Evolutionary conservation across 1,140 invertebrate species (phyloP), one percentile per base, ranked within the genome.

Genomic region (Charaxes varanes): DNA sequence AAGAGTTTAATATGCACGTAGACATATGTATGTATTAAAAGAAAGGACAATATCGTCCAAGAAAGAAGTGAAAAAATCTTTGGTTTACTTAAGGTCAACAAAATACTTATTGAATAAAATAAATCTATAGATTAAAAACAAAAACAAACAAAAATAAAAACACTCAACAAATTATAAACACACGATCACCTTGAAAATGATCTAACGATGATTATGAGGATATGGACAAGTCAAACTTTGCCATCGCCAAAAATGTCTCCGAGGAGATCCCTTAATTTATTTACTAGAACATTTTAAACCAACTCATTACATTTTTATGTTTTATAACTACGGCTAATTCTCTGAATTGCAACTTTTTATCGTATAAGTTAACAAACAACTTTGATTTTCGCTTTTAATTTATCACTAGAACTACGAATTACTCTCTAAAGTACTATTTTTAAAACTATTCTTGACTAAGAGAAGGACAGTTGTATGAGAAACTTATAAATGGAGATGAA

Each of bases 271-370:
- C 65, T 71, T 72, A 70, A 51, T 62, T 69, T 63, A 62, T 58
- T 41, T 30, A 59, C 58, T 73, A 80, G 47, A 43, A 54, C 51
- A 53, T 66, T 71, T 77, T 67, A 65, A 73, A 67, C 62, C 64
- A 74, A 73, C 60, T 56, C 52, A 55, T 77, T 79, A 71, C 52
- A 41, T 61, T 63, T 65, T 53, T 32, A 52, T 55, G 63, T 72
- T 71, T 60, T 63, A 70, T 62, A 58, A 63, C 73, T 81, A 77
- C 69, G 64, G 59, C 71, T 79, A 79, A 71, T 60, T 60, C 66
- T 81, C 77, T 79, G 77, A 79, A 81, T 77, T 76, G 74, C 74
- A 77, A 65, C 48, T 77, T 76, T n/a, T 72, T 76, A 71, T 74
- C 55, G 59, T 73, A 63, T 63, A 70, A 65, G 64, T 81, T 77